Percentiles rank a stretch among this genome's conserved stretches.
phyloP scores from a whole-genome alignment of 2,888 invertebrate species.

The Drosophila testacea region DNA sequence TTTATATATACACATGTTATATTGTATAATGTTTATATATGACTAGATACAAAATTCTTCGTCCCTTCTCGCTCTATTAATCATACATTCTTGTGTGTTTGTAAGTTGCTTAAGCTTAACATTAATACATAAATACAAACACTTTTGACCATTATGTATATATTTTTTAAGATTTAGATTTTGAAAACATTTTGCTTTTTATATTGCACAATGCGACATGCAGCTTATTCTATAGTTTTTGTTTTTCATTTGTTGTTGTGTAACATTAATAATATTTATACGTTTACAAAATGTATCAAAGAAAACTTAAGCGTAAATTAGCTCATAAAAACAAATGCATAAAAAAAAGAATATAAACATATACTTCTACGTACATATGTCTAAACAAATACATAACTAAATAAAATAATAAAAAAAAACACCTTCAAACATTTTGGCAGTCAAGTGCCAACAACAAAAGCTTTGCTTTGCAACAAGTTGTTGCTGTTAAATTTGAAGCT shows the following conservation, averaged over 20 bases:
- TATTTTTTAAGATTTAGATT: constrained; percentile 7
- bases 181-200: constrained; percentile 9
- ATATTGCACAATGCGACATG: constrained; percentile 51
- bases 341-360: constrained; percentile 53
- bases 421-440: constrained; percentile 68
- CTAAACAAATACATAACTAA: constrained; percentile 42
- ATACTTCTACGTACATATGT: constrained; percentile 10
- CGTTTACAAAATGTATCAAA: constrained; percentile 18
- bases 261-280: constrained; percentile 7
- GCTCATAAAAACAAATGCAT: constrained; percentile 27
- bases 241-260: constrained; percentile 8
- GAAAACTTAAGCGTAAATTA: constrained; percentile 42
- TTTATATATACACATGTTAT: constrained; percentile 1
- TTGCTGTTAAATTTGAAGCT: constrained; percentile 7
- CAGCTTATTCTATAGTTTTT: constrained; percentile 1
- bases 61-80: background rate
- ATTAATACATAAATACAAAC: constrained; percentile 22
- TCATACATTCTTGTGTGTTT: constrained; percentile 3
- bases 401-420: constrained; percentile 20
- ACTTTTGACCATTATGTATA: constrained; percentile 11
- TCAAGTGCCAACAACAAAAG: constrained; percentile 54
- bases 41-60: constrained; percentile 64
- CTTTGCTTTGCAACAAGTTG: constrained; percentile 17
- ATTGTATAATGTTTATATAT: constrained; percentile 32
- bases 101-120: constrained; percentile 10